phyloP scores from a whole-genome alignment of 2,888 invertebrate genomes.

The Ochropleura leucogaster region DNA sequence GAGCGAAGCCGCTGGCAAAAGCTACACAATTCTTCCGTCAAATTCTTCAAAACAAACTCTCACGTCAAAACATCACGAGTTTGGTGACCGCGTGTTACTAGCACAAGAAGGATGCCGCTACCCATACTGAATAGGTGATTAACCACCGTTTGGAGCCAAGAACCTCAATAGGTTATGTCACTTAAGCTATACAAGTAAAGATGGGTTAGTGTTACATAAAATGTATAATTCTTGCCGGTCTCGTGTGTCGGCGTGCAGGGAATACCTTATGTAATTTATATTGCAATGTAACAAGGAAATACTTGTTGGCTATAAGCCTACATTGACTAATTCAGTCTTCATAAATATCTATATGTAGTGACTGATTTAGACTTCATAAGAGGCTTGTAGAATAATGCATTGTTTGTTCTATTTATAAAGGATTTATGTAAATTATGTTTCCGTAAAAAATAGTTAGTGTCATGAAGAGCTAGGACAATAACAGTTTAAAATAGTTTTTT shows the following conservation, averaged over 20 bases:
- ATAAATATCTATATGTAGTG: constrained; percentile 7
- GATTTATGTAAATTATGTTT: constrained; percentile 2
- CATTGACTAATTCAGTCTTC: background rate
- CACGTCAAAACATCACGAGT: background rate
- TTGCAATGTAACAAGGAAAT: constrained; percentile 49
- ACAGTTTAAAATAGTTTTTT: background rate
- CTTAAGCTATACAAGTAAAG: background rate
- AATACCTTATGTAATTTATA: constrained; percentile 51
- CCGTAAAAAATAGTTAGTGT: constrained; percentile 22
- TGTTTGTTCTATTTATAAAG: constrained; percentile 10
- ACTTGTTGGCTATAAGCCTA: constrained; percentile 5
- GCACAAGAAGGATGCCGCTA: constrained; percentile 4
- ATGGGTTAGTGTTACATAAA: constrained; percentile 39
- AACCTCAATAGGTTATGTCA: constrained; percentile 43
- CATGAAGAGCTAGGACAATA: background rate
- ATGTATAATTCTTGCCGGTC: constrained; percentile 53
- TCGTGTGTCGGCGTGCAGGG: constrained; percentile 34
- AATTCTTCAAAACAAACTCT: background rate
- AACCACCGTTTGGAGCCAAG: constrained; percentile 41
- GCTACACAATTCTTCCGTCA: background rate
- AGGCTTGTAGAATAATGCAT: constrained; percentile 9
- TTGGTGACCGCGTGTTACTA: constrained; percentile 18
- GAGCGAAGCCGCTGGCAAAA: too few relatives aligned
- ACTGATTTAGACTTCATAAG: constrained; percentile 4
- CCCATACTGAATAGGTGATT: constrained; percentile 40